These are phyloP conservation scores for Notodonta dromedarius DNA, from an alignment of 2,888 invertebrate species.

Conservation along the genomic window DNA sequence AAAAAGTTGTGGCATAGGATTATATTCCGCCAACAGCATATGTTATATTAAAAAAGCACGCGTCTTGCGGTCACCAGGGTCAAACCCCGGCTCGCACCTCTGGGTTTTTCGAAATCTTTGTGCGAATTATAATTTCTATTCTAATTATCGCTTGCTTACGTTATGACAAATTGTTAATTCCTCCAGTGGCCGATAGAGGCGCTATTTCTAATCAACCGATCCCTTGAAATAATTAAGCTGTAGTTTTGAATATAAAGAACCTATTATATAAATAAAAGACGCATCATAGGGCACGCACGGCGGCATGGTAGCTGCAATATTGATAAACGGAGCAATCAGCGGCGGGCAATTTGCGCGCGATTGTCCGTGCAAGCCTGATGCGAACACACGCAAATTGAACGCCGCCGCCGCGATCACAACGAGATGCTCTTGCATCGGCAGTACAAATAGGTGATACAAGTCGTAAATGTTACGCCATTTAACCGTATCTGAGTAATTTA, in stretches of 20 bases:
- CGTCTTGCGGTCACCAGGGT: too few species aligned
- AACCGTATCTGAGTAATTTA: not conserved
- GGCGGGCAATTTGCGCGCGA: slow-evolving; percentile 77
- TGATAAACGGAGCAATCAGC: slow-evolving; percentile 81
- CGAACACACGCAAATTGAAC: slow-evolving; percentile 72
- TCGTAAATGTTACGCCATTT: slow-evolving; percentile 3
- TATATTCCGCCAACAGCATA: too few species aligned
- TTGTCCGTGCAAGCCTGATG: slow-evolving; percentile 74
- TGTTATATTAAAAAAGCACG: too few species aligned
- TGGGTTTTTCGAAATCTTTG: too few species aligned
- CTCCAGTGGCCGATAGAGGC: too few species aligned
- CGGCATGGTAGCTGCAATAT: slow-evolving; percentile 65
- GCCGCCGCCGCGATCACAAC: slow-evolving; percentile 55
- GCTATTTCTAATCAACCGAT: too few species aligned
- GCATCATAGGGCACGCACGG: slow-evolving; percentile 20
- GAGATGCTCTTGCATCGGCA: slow-evolving; percentile 48
- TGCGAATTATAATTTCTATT: too few species aligned
- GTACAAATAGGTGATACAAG: slow-evolving; percentile 28
- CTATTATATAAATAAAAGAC: not conserved
- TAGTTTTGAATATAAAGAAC: slow-evolving; percentile 1
- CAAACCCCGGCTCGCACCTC: too few species aligned
- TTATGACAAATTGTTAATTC: too few species aligned
- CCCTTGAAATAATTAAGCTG: too few species aligned
- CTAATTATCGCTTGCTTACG: too few species aligned
- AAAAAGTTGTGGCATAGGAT: too few species aligned